Evolutionary conservation across 2,888 invertebrate genomes (phyloP).

Genomic region (Epicampocera succincta): DNA sequence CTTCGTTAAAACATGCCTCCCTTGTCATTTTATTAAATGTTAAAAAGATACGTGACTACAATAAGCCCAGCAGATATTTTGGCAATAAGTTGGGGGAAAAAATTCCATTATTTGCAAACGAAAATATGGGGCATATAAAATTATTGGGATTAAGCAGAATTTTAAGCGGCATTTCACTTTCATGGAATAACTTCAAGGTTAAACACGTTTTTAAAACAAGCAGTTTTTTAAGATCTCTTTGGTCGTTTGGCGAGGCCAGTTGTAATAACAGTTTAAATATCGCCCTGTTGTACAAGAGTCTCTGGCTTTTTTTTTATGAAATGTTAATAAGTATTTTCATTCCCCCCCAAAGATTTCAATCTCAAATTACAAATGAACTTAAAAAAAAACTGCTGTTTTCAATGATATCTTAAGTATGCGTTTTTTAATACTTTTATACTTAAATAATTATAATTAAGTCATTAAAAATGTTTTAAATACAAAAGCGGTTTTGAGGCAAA

Average conservation of each 20-base stretch:
- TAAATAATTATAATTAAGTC: background rate
- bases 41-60: slow-evolving; percentile 33
- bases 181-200: slow-evolving; percentile 14
- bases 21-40: slow-evolving; percentile 25
- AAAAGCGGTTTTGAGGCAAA: slow-evolving; percentile 4
- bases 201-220: slow-evolving; percentile 3
- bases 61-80: slow-evolving; percentile 19
- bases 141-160: background rate
- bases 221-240: too few species aligned
- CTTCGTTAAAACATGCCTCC: slow-evolving; percentile 10
- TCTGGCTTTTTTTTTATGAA: background rate
- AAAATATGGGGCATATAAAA: background rate
- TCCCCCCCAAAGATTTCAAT: slow-evolving; percentile 6
- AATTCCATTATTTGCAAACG: background rate
- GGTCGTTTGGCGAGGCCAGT: too few species aligned
- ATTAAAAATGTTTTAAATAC: slow-evolving; percentile 12
- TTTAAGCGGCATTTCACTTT: background rate
- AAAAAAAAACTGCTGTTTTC: slow-evolving; percentile 2
- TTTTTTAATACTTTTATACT: slow-evolving; percentile 13
- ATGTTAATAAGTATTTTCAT: background rate
- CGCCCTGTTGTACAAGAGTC: too few species aligned
- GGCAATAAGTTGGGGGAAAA: background rate
- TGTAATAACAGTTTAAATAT: too few species aligned
- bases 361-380: slow-evolving; percentile 21
- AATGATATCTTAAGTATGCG: slow-evolving; percentile 21